A percentile compares a stretch with the other conserved stretches of the same genome.
Conservation (phyloP, 2,888 invertebrate genomes). For the Synergus itoensis region DNA sequence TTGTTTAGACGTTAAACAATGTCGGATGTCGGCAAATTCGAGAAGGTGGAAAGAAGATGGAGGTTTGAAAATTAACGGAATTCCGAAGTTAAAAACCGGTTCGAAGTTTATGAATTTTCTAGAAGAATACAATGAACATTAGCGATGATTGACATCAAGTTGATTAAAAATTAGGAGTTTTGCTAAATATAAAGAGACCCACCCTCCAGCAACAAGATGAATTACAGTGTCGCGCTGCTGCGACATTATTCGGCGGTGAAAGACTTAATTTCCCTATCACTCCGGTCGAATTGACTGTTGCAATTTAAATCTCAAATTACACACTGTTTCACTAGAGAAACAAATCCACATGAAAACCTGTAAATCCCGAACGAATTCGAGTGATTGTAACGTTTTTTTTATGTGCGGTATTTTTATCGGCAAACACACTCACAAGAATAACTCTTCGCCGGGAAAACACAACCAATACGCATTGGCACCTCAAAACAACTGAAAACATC, state of each 20-base stretch:
- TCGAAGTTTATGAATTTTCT: not conserved
- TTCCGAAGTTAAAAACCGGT: slow-evolving; percentile 28
- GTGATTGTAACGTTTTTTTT: slow-evolving; percentile 34
- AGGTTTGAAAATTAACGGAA: slow-evolving; percentile 39
- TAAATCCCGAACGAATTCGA: slow-evolving; percentile 12
- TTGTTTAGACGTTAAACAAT: slow-evolving; percentile 20
- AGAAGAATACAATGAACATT: not conserved
- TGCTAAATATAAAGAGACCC: slow-evolving; percentile 78
- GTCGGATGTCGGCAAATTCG: slow-evolving; percentile 22
- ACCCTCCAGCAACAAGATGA: slow-evolving; percentile 98
- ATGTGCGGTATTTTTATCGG: slow-evolving; percentile 35
- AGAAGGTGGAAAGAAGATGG: slow-evolving; percentile 37
- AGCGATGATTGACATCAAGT: slow-evolving; percentile 28
- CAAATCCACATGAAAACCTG: slow-evolving; percentile 35
- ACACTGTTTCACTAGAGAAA: slow-evolving; percentile 28
- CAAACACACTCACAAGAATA: slow-evolving; percentile 42
- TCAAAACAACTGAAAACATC: slow-evolving; percentile 68
- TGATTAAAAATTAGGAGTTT: not conserved
- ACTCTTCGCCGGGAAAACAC: slow-evolving; percentile 43
- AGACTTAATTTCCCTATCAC: slow-evolving; percentile 75
- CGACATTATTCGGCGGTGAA: slow-evolving; percentile 81
- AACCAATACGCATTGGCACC: slow-evolving; percentile 53
- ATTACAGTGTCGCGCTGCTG: slow-evolving; percentile 91
- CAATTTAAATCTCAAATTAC: slow-evolving; percentile 40
- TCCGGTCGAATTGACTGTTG: slow-evolving; percentile 74